These are phyloP conservation scores for Typhlichthys eigenmanni DNA, from an alignment of 2,797 vertebrate genomes.

Conservation along the genomic window DNA sequence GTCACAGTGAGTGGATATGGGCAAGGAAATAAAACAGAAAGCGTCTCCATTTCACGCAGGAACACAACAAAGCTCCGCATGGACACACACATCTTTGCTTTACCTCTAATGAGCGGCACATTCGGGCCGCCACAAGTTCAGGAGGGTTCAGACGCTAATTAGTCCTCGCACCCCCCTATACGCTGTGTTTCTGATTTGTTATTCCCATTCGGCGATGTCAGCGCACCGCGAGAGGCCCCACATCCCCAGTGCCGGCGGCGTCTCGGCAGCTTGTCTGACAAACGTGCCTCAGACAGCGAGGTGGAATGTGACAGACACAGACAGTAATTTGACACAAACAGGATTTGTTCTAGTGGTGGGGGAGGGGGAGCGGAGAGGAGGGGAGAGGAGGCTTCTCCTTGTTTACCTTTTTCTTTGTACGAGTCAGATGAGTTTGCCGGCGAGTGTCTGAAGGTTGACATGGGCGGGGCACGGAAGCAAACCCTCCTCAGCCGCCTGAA, in stretches of 20 bases:
- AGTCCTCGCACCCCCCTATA: slow-evolving; percentile 11
- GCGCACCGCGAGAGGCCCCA: slow-evolving; percentile 17
- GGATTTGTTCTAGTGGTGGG: background rate
- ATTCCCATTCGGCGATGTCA: slow-evolving; percentile 42
- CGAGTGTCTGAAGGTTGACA: slow-evolving; percentile 42
- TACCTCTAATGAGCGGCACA: background rate
- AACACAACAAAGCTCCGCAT: slow-evolving; percentile 9
- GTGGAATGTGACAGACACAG: slow-evolving; percentile 3
- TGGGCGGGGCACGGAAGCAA: slow-evolving; percentile 42
- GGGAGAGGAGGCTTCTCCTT: background rate
- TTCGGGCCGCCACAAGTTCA: slow-evolving; percentile 11
- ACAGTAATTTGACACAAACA: background rate
- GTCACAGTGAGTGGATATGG: slow-evolving; percentile 45
- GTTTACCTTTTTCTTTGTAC: slow-evolving; percentile 55
- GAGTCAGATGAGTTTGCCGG: slow-evolving; percentile 55
- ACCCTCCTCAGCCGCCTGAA: slow-evolving; percentile 59
- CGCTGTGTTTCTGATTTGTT: slow-evolving; percentile 5
- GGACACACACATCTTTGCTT: no score
- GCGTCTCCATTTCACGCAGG: slow-evolving; percentile 31
- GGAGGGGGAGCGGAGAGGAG: background rate
- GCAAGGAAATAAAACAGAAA: background rate
- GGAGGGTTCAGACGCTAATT: slow-evolving; percentile 35
- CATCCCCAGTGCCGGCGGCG: slow-evolving; percentile 32
- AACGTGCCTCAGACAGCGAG: slow-evolving; percentile 15
- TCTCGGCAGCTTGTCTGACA: slow-evolving; percentile 27